Evolutionary conservation across 1,140 invertebrate genomes (phyloP), one percentile per base, ranked within the genome.

Genomic region (Belonocnema kinseyi): DNA sequence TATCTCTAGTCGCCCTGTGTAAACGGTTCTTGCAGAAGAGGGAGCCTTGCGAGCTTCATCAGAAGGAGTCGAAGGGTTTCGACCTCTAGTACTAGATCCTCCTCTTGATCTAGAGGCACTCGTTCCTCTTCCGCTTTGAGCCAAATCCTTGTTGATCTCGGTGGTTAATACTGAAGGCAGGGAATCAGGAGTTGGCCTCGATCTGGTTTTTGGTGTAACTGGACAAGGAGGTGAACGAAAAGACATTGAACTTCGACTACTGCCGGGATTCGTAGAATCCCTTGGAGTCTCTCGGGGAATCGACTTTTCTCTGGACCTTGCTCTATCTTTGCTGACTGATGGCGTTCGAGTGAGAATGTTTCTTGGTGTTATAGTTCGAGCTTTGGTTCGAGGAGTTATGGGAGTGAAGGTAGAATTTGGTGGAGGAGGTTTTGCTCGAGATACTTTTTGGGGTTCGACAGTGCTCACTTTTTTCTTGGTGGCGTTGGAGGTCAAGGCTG

Each of bases 1-100:
- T 0, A 77, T n/a, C 1, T 81, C 77, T 0, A 50, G 13, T 10
- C 74, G 54, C 13, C 76, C 73, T 0, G 74, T 51, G 53, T 84
- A 83, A 17, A 83, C n/a, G 16, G 52, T 10, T 77, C 78, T 52
- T 46, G 79, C 13, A 3, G 76, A 54, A 26, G 81, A 86, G 88
- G 72, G 91, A 90, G 94, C 94, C 93, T 94, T 95, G 61, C 94
- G 92, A 33, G 94, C 93, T 79, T 96, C 95, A 56, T 96, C 95
- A 7, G 93, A 93, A 0, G 94, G 94, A 0, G 94, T 95, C 50
- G 89, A 92, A 0, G 94, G 93, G 3, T 94, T 94, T 46, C 93
- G 88, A 6, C 92, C 54, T 21, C 74, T 78, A 16, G 19, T 75
- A 13, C 21, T 74, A 1, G 82, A 78, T 11, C 26, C 75, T 3